phyloP scores from a whole-genome alignment of 2,797 vertebrate species.

The Enteromius paludinosus region DNA sequence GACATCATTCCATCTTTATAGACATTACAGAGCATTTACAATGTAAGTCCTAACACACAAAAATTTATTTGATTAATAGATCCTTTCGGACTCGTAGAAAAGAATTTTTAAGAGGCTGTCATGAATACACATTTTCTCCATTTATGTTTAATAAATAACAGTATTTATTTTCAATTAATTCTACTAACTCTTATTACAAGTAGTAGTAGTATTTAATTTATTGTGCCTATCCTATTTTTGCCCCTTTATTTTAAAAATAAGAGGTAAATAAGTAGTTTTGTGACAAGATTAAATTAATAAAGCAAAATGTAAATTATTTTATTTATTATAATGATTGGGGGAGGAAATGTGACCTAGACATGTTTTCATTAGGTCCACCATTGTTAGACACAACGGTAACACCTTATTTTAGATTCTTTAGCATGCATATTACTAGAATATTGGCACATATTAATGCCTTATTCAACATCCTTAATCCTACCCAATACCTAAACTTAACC shows the following conservation, averaged over 20 bases:
- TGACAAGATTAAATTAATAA: neutral
- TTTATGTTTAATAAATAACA: neutral
- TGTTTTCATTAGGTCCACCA: neutral
- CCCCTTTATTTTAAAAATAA: neutral
- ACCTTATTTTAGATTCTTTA: no score
- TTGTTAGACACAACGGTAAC: neutral
- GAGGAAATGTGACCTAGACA: neutral
- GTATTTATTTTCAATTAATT: neutral
- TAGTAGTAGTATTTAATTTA: neutral
- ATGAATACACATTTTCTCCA: neutral
- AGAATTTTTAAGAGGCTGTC: neutral
- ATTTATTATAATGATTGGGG: neutral
- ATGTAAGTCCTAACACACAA: neutral
- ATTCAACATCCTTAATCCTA: no score
- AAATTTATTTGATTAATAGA: neutral
- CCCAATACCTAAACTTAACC: no score
- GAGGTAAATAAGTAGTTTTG: neutral
- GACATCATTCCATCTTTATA: conserved; percentile 22
- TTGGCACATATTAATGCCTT: no score
- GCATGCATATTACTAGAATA: no score
- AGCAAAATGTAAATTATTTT: neutral
- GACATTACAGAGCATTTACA: neutral
- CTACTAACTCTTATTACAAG: neutral
- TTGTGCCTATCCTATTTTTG: neutral
- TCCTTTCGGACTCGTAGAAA: neutral